phyloP scores from a whole-genome alignment of 2,113 vertebrate species.

The Trichomycterus rosablanca region DNA sequence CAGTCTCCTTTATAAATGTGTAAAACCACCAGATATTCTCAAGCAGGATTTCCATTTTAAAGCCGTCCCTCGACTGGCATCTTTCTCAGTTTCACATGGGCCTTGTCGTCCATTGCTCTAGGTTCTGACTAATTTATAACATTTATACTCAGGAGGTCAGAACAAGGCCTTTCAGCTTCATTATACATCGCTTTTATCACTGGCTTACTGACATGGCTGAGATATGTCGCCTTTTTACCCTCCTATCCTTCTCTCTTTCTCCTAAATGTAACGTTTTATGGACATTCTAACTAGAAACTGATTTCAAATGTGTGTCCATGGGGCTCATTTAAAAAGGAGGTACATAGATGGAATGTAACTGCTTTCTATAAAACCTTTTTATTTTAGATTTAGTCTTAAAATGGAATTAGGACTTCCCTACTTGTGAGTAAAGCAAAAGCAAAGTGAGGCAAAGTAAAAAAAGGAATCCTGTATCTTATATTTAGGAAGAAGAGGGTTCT shows the following conservation, averaged over 20 bases:
- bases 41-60: constrained; percentile 66
- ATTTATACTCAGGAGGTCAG: constrained; percentile 66
- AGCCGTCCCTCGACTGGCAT: constrained; percentile 52
- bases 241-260: constrained; percentile 3
- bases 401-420: too few species aligned
- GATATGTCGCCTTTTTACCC: constrained; percentile 47
- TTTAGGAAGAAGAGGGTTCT: too few species aligned
- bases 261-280: constrained; percentile 54
- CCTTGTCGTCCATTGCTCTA: constrained; percentile 37
- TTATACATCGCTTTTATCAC: constrained; percentile 67
- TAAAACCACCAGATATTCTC: constrained; percentile 54
- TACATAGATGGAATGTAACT: too few species aligned
- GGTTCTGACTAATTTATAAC: constrained; percentile 52
- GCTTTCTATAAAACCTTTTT: too few species aligned
- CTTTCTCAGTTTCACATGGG: constrained; percentile 51
- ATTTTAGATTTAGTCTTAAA: too few species aligned
- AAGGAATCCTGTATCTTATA: too few species aligned
- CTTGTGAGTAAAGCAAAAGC: too few species aligned
- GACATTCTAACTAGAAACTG: constrained; percentile 43
- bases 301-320: not conserved
- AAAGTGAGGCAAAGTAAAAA: too few species aligned
- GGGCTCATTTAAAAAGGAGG: too few species aligned
- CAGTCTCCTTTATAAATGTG: constrained; percentile 58
- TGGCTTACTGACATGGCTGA: constrained; percentile 61
- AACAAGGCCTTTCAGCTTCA: constrained; percentile 64